A percentile compares a stretch with the other conserved stretches of the same genome.
phyloP scores from a whole-genome alignment of 1,140 invertebrate genomes.

The Halotydeus destructor region DNA sequence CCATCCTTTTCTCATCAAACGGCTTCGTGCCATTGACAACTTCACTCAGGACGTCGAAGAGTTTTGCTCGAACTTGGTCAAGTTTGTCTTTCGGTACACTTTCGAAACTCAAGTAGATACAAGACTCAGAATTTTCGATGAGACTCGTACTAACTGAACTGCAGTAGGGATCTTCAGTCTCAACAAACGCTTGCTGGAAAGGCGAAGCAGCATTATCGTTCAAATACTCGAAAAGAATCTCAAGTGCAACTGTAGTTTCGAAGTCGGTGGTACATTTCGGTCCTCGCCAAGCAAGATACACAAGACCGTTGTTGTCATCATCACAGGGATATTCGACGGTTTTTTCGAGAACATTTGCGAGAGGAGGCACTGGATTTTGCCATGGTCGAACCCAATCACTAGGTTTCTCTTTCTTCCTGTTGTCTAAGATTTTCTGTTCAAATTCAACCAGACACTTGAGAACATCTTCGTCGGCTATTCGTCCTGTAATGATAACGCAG shows the following conservation, averaged over 20 bases:
- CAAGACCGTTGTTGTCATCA: constrained; percentile 60
- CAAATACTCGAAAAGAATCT: constrained; percentile 57
- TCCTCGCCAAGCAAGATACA: constrained; percentile 59
- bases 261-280: constrained; percentile 30
- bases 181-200: constrained; percentile 59
- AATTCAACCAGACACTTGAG: constrained; percentile 46
- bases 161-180: constrained; percentile 54
- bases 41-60: too few species aligned
- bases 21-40: too few species aligned
- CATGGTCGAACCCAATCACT: constrained; percentile 45
- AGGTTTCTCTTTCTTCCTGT: constrained; percentile 30
- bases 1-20: too few species aligned
- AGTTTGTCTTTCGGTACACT: too few species aligned
- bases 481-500: constrained; percentile 56
- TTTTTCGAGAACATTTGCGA: constrained; percentile 30
- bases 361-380: constrained; percentile 42
- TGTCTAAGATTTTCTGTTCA: constrained; percentile 50
- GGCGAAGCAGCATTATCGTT: constrained; percentile 61
- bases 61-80: too few species aligned
- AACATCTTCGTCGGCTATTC: constrained; percentile 48
- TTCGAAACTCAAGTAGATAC: too few species aligned
- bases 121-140: constrained; percentile 52
- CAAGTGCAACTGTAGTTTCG: constrained; percentile 34
- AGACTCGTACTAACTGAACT: constrained; percentile 36
- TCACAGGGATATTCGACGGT: constrained; percentile 51